Percentiles rank a stretch among this genome's conserved stretches.
phyloP scores from a whole-genome alignment of 64 coral and sea anemone species.

The Pachyseris speciosa region DNA sequence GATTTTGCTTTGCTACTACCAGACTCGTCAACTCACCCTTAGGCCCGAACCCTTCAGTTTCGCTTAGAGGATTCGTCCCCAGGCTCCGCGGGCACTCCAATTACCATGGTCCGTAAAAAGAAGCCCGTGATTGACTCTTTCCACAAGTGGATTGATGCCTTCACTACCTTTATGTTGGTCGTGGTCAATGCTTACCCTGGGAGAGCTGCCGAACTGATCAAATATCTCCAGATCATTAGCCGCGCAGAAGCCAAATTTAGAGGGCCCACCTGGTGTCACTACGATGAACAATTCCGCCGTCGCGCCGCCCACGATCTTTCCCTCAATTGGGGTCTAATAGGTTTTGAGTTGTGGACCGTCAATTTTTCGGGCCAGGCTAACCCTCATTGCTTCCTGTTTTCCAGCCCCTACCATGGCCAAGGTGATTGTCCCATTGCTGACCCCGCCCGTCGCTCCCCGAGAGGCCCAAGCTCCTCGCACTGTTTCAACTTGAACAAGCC shows the following conservation, averaged over 20 bases:
- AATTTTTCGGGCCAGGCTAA: neutral
- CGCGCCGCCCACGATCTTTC: neutral
- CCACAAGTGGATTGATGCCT: neutral
- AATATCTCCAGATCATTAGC: neutral
- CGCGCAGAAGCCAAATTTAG: neutral
- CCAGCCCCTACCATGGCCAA: neutral
- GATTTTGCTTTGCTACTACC: too few species aligned
- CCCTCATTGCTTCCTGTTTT: neutral
- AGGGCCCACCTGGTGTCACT: neutral
- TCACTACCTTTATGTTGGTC: neutral
- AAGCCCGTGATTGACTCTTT: too few species aligned
- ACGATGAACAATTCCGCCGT: neutral
- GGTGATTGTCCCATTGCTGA: neutral
- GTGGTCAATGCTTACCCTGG: neutral
- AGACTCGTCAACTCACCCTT: too few species aligned
- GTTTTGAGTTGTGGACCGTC: neutral
- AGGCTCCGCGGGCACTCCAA: too few species aligned
- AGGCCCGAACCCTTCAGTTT: too few species aligned
- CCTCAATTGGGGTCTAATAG: neutral
- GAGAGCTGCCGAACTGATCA: neutral
- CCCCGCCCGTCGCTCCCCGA: too few species aligned
- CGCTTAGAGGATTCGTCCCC: too few species aligned
- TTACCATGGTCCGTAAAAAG: too few species aligned
- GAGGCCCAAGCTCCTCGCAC: neutral
- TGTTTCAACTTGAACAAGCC: neutral